These are phyloP conservation scores for Crax fasciolata DNA, from an alignment of 2,797 vertebrate genomes.

Conservation along the genomic window DNA sequence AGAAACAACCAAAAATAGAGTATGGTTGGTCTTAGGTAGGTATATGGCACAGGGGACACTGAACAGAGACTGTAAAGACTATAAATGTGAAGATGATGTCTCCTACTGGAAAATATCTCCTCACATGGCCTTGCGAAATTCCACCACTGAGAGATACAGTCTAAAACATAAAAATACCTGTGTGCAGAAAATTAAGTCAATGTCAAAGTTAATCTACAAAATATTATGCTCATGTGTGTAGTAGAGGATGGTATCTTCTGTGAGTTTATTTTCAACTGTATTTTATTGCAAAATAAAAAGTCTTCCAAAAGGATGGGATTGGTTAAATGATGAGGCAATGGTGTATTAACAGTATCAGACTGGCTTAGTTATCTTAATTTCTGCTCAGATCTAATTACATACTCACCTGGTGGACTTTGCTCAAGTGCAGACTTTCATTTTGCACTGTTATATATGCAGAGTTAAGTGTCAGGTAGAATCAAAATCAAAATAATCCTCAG, in stretches of 20 bases:
- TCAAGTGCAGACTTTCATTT: conserved; percentile 31
- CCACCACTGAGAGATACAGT: background rate
- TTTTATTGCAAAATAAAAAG: background rate
- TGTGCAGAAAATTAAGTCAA: background rate
- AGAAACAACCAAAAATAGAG: background rate
- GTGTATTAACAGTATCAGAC: background rate
- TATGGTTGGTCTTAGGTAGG: background rate
- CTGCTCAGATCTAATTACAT: background rate
- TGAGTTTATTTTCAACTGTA: background rate
- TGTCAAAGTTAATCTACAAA: conserved; percentile 3
- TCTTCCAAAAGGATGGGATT: background rate
- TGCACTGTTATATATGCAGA: background rate
- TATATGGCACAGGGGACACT: accelerated
- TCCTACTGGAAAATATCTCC: background rate
- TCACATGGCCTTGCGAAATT: background rate
- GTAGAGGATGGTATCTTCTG: background rate
- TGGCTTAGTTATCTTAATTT: conserved; percentile 4
- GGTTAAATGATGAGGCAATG: background rate
- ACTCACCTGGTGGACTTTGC: background rate
- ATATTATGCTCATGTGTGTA: background rate
- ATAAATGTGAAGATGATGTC: background rate
- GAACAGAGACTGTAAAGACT: accelerated
- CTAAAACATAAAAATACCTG: conserved; percentile 21
- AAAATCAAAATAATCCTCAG: conserved; percentile 18
- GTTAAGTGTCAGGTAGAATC: background rate